A percentile compares a stretch with the other conserved stretches of the same genome.
Evolutionary conservation across 2,888 invertebrate genomes (phyloP).

Genomic region (Oscheius sp.): DNA sequence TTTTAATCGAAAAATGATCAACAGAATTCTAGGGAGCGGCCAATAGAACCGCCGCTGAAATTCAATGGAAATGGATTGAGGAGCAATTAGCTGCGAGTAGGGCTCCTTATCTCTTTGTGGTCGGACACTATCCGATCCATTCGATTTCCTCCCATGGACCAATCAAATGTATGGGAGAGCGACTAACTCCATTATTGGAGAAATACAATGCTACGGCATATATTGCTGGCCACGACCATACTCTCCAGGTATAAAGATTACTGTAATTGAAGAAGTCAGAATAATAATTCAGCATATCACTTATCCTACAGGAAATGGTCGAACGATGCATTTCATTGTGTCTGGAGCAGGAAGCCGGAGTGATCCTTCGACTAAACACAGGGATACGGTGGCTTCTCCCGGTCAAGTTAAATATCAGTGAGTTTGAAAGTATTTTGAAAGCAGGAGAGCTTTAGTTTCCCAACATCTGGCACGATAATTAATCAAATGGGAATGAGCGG

Average conservation of each 20-base stretch:
- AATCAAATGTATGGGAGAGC: constrained; percentile 71
- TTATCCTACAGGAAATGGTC: constrained; percentile 46
- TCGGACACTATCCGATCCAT: constrained; percentile 73
- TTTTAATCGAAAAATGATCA: not conserved
- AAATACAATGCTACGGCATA: constrained; percentile 73
- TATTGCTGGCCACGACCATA: constrained; percentile 74
- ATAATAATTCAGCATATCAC: constrained; percentile 42
- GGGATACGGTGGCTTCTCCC: constrained; percentile 33
- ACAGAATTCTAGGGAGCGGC: constrained; percentile 15
- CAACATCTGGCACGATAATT: constrained; percentile 27
- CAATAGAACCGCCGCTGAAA: constrained; percentile 53
- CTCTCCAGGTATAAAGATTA: constrained; percentile 70
- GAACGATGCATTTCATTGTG: constrained; percentile 71
- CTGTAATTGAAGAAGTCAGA: not conserved
- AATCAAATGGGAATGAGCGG: constrained; percentile 64
- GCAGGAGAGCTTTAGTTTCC: constrained; percentile 3
- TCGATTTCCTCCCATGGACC: constrained; percentile 74
- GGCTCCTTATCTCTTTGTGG: constrained; percentile 73
- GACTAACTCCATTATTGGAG: constrained; percentile 71
- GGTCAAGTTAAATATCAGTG: constrained; percentile 40
- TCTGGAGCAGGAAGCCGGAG: constrained; percentile 72
- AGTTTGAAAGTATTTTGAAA: constrained; percentile 6
- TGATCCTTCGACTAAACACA: constrained; percentile 69
- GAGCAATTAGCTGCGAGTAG: constrained; percentile 54
- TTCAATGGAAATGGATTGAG: constrained; percentile 72